Conservation (phyloP, 2,113 vertebrate species). For the Myrmecobius fasciatus region DNA sequence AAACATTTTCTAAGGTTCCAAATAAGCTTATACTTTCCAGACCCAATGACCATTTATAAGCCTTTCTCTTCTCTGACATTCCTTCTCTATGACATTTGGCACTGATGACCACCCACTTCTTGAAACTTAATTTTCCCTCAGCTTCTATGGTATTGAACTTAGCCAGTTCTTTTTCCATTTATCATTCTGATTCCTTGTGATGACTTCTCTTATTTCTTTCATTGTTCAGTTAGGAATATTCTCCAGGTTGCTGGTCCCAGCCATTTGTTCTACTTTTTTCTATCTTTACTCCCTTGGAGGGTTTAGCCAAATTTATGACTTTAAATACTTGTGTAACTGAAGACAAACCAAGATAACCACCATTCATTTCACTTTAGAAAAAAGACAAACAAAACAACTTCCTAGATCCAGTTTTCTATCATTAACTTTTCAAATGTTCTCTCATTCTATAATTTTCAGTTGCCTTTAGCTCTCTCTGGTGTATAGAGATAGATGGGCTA, state of each 20-base stretch:
- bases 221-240: not conserved
- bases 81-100: not conserved
- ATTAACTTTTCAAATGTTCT: not conserved
- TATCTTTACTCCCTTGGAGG: not conserved
- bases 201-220: not conserved
- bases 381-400: not conserved
- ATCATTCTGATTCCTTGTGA: not conserved
- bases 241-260: not conserved
- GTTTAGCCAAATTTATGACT: not conserved
- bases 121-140: not conserved
- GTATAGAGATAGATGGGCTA: not conserved
- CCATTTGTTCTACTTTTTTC: not conserved
- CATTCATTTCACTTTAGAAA: not conserved
- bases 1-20: not conserved
- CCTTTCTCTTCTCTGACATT: not conserved
- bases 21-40: not conserved
- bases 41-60: not conserved
- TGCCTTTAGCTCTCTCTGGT: not conserved
- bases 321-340: not conserved
- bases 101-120: not conserved
- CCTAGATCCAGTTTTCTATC: not conserved
- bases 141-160: not conserved
- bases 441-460: not conserved
- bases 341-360: not conserved
- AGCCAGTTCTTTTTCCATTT: not conserved